Evolutionary conservation across 2,888 invertebrate genomes (phyloP).

Genomic region (Agrotis puta): DNA sequence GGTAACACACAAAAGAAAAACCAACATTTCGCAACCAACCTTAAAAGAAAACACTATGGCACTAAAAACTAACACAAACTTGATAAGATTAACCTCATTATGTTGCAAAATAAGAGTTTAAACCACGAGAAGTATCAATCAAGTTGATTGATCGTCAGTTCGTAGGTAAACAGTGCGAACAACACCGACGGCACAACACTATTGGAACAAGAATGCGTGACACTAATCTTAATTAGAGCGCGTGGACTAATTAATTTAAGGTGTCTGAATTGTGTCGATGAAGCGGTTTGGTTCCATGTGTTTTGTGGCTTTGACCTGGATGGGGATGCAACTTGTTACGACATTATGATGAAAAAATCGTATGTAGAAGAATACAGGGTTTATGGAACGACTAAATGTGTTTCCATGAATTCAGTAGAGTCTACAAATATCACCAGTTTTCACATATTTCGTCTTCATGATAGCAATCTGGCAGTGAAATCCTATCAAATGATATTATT

Average conservation of each 20-base stretch:
- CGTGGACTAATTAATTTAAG: conserved; percentile 74
- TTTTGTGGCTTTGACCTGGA: conserved; percentile 38
- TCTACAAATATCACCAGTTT: no score
- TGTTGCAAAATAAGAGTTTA: conserved; percentile 76
- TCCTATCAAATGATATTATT: not conserved
- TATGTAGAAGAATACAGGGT: not conserved
- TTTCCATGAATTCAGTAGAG: no score
- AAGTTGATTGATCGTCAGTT: conserved; percentile 79
- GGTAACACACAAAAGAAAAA: not conserved
- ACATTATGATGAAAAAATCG: not conserved
- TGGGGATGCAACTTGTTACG: conserved; percentile 8
- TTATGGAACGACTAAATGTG: no score
- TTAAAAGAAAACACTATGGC: conserved; percentile 46
- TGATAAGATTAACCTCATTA: conserved; percentile 69
- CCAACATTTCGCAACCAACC: conserved; percentile 36
- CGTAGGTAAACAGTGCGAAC: conserved; percentile 63
- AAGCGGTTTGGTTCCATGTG: conserved; percentile 37
- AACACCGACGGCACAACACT: conserved; percentile 74
- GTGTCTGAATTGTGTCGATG: conserved; percentile 58
- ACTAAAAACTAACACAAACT: conserved; percentile 55
- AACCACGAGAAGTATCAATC: conserved; percentile 80
- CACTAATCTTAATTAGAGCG: conserved; percentile 74
- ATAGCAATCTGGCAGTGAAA: no score
- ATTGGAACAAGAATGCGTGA: conserved; percentile 77
- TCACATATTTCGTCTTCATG: no score